phyloP scores from a whole-genome alignment of 2,797 vertebrate genomes.

The Sebastes oblongus region DNA sequence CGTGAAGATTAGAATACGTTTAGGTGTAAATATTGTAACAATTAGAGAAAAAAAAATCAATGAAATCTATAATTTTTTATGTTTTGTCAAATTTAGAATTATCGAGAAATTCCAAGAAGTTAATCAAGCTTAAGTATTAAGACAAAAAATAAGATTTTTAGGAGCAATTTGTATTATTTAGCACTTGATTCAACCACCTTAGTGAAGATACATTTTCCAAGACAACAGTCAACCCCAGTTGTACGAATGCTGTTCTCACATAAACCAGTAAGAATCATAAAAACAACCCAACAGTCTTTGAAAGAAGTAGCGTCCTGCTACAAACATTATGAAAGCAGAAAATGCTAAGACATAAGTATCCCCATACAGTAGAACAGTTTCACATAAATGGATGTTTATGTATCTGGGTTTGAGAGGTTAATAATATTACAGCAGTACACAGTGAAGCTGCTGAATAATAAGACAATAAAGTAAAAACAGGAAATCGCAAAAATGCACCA shows the following conservation, averaged over 20 bases:
- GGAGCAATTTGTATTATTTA: slow-evolving; percentile 1
- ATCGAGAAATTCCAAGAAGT: neutral
- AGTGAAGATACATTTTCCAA: neutral
- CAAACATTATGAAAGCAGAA: neutral
- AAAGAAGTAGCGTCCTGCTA: neutral
- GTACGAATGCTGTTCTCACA: neutral
- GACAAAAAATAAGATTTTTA: neutral
- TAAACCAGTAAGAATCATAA: neutral
- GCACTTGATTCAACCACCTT: neutral
- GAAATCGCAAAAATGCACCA: slow-evolving; percentile 7
- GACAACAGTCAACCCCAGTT: neutral
- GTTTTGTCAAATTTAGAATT: neutral
- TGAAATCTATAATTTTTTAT: neutral
- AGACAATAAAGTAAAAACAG: slow-evolving; percentile 38
- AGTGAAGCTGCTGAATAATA: slow-evolving; percentile 7
- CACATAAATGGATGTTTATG: neutral
- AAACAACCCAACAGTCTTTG: neutral
- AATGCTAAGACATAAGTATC: neutral
- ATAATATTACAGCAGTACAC: slow-evolving; percentile 8
- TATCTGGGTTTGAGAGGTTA: neutral
- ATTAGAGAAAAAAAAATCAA: neutral
- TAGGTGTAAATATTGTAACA: neutral
- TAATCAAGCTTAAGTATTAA: neutral
- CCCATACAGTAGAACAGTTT: neutral
- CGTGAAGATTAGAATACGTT: neutral